Evolutionary conservation across 2,797 vertebrate species (phyloP), one percentile per base, ranked within the genome.

Genomic region (Tiaroga cobitis): DNA sequence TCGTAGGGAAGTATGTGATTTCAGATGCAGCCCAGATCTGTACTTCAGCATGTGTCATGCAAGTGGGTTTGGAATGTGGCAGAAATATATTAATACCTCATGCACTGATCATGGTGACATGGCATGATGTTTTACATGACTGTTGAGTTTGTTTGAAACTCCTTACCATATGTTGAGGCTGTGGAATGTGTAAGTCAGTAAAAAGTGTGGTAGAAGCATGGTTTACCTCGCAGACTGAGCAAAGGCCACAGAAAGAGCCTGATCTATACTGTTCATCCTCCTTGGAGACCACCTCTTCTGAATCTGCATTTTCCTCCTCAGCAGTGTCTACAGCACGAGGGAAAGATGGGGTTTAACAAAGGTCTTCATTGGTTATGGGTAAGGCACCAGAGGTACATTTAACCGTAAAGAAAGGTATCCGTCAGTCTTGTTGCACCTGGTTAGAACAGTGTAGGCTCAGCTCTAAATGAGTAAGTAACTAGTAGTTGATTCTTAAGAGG

Each of bases 211-310:
- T n/a, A 29, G 29, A 39, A 51, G 24, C 3, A 32, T 34, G 37
- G 13, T 73, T 63, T 94, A 96, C 95, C 93, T 94, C 86, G 84
- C 95, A 95, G 87, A 94, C 85, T 67, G 95, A 83, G 89, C 95
- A 95, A 81, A 94, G 63, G 0, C 91, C 89, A 21, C 95, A 96
- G 84, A 94, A 37, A 3, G 95, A 96, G 73, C 93, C 93, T 0
- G 92, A 82, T 11, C 85, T 93, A 91, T 93, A 95, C 7, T 90
- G 51, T 56, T 67, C 78, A 1, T 5, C 0, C 24, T 73, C 88
- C 3, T 49, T 39, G 18, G 89, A 85, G 3, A 76, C 81, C 13
- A 81, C 80, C 8, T 69, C 34, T 5, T 67, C 43, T 19, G 73
- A 69, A 8, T 63, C 51, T 29, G 84, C 80, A 26, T 65, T 3